A percentile compares a stretch with the other conserved stretches of the same genome.
Conservation (phyloP, 2,888 invertebrate genomes). For the Timandra comae region DNA sequence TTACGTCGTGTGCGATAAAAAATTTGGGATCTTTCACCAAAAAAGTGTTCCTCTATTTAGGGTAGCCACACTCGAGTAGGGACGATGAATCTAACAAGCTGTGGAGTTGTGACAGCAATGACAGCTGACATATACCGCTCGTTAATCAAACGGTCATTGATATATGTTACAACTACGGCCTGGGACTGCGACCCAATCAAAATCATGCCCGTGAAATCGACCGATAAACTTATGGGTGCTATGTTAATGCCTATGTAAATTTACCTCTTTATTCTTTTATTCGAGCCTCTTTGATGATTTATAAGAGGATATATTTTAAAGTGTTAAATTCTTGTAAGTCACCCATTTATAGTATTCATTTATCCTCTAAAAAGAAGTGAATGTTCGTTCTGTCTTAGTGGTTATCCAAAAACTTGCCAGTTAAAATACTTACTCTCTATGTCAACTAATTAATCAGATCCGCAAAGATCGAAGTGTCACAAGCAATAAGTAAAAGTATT, state of each 20-base stretch:
- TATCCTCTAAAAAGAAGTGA: too few species aligned
- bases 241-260: slow-evolving; percentile 3
- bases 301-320: too few species aligned
- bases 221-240: slow-evolving; percentile 20
- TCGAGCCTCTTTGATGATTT: too few species aligned
- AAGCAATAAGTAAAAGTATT: too few species aligned
- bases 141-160: slow-evolving; percentile 66
- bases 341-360: too few species aligned
- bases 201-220: slow-evolving; percentile 14
- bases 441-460: too few species aligned
- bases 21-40: slow-evolving; percentile 50
- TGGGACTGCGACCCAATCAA: slow-evolving; percentile 32
- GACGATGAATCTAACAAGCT: slow-evolving; percentile 68
- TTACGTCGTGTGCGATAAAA: slow-evolving; percentile 50
- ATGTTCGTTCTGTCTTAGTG: too few species aligned
- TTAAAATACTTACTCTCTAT: too few species aligned
- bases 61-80: slow-evolving; percentile 51
- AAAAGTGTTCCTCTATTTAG: slow-evolving; percentile 61
- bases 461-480: too few species aligned
- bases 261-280: too few species aligned
- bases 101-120: slow-evolving; percentile 69
- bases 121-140: slow-evolving; percentile 71
- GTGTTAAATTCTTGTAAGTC: too few species aligned
- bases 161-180: slow-evolving; percentile 47
- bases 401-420: too few species aligned